Conservation (phyloP, 2,888 invertebrate species). For the Luffia ferchaultella region DNA sequence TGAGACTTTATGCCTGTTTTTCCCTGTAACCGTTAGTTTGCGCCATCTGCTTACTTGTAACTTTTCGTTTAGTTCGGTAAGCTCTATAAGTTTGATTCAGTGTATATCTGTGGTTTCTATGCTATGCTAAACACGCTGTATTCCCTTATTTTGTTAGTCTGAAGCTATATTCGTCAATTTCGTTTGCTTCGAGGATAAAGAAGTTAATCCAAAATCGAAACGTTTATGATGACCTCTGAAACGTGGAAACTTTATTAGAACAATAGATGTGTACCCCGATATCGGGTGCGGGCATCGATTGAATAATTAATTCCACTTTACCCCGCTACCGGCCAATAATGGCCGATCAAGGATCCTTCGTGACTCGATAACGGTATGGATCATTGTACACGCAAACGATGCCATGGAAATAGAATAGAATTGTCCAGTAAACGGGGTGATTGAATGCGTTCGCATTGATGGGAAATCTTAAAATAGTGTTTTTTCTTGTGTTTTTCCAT, state of each 20-base stretch:
- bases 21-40: too few relatives aligned
- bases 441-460: too few relatives aligned
- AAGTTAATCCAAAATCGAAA: too few relatives aligned
- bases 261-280: slow-evolving; percentile 6
- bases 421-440: too few relatives aligned
- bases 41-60: too few relatives aligned
- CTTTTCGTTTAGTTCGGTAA: neutral
- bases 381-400: neutral
- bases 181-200: neutral
- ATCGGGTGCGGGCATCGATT: slow-evolving; percentile 6
- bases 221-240: too few relatives aligned
- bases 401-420: neutral
- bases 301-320: slow-evolving; percentile 9
- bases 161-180: neutral
- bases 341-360: slow-evolving; percentile 8
- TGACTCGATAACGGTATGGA: slow-evolving; percentile 7
- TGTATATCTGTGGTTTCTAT: neutral
- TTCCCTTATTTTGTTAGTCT: neutral
- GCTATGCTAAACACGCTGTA: neutral
- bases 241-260: slow-evolving; percentile 9
- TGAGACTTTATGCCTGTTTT: too few relatives aligned
- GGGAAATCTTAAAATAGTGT: too few relatives aligned
- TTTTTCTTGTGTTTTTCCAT: too few relatives aligned
- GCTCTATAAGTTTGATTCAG: neutral
- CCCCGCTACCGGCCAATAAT: slow-evolving; percentile 5